Evolutionary conservation across 2,113 vertebrate genomes (phyloP).

Genomic region (Barnardius zonarius): DNA sequence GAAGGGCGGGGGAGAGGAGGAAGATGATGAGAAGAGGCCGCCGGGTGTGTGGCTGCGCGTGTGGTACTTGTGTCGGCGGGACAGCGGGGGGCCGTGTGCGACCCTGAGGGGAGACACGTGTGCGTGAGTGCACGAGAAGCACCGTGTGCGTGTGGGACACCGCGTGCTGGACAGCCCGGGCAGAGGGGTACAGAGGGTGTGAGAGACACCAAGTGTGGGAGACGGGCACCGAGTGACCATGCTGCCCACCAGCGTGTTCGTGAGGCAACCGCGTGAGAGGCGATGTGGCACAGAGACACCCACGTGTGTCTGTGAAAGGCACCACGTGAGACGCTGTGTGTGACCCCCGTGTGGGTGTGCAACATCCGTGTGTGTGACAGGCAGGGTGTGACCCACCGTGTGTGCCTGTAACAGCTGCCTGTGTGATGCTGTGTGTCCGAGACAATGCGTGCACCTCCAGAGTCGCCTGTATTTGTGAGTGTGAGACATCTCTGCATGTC

Average conservation of each 20-base stretch:
- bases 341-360: not conserved
- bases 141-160: too few species aligned
- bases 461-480: accelerated
- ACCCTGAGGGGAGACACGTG: not conserved
- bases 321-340: not conserved
- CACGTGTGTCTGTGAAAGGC: accelerated
- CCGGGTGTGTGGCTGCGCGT: not conserved
- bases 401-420: accelerated
- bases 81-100: not conserved
- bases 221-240: not conserved
- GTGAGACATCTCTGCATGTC: not conserved
- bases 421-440: too few species aligned
- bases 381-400: accelerated
- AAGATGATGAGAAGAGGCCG: not conserved
- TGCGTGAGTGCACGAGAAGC: not conserved
- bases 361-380: not conserved
- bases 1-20: not conserved
- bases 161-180: too few species aligned
- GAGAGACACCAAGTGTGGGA: not conserved
- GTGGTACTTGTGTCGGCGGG: not conserved
- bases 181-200: not conserved
- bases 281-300: not conserved
- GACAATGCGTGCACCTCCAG: not conserved
- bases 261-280: not conserved
- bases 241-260: not conserved